Evolutionary conservation across 2,888 invertebrate genomes (phyloP), one percentile per base, ranked within the genome.

Genomic region (Lasius platythorax): DNA sequence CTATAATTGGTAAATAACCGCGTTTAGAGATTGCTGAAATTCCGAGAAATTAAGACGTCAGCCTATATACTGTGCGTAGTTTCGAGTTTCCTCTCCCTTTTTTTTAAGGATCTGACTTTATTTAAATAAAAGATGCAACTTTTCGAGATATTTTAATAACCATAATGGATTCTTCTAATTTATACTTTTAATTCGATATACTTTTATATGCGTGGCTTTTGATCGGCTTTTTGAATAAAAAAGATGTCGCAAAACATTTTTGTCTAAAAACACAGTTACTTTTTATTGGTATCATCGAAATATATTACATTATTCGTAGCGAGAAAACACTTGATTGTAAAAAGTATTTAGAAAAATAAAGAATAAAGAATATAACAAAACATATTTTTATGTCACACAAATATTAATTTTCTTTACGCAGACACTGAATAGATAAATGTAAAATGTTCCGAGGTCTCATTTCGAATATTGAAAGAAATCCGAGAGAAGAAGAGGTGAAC

Each of bases 1-100:
- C 89, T 92, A 89, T 92, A 93, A 92, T 93, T 91, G 89, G 88
- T 91, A 92, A 92, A 91, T 91, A 91, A 89, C 87, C 84, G 63
- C 2, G 33, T 74, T 43, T 66, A 46, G 79, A 9, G 53, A 50
- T 30, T 23, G 75, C 81, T 4, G 67, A 82, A 87, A 84, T 73
- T 87, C 85, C 81, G 58, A 50, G 86, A 87, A 87, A 83, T 86
- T 86, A 86, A 85, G 72, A 63, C 61, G 73, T 61, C 33, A 5
- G 18, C 58, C 50, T 53, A 18, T 56, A 78, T 78, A 46, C 58
- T 43, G 28, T 15, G 18, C 61, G 37, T 58, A 70, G 43, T 61
- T 72, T 79, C 12, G 12, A 43, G 18, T 28, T 40, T 28, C 46
- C 28, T 37, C 37, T 37, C 37, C 37, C 4, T 37, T 37, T 0